Conservation (phyloP, 2,888 invertebrate species). For the Pelosia muscerda region DNA sequence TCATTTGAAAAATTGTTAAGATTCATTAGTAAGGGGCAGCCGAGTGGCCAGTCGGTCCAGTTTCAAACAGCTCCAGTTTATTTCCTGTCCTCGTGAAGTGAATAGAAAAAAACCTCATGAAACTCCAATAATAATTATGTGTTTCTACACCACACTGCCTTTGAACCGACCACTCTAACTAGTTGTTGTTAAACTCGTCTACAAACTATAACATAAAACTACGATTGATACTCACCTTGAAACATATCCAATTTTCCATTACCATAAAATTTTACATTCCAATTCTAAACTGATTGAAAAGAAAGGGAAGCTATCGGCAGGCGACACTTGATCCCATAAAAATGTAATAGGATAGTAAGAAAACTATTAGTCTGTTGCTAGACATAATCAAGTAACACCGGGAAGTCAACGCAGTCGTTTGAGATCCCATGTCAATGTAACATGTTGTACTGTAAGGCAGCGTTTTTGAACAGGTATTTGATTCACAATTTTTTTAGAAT, state of each 20-base stretch:
- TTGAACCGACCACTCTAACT: neutral
- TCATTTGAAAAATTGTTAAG: conserved; percentile 1
- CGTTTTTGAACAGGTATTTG: neutral
- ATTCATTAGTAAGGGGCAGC: conserved; percentile 2
- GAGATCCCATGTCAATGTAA: conserved; percentile 34
- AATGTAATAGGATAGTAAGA: conserved; percentile 40
- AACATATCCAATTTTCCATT: conserved; percentile 25
- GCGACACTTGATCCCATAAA: conserved; percentile 36
- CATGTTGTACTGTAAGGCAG: neutral
- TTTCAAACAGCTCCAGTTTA: neutral
- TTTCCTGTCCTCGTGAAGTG: neutral
- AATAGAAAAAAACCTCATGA: neutral
- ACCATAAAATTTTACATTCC: conserved; percentile 29
- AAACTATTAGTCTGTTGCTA: conserved; percentile 39
- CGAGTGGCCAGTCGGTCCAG: neutral
- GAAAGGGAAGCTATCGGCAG: conserved; percentile 23
- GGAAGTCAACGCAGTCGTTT: conserved; percentile 35
- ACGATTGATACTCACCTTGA: neutral
- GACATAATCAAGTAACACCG: conserved; percentile 40
- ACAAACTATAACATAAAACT: conserved; percentile 1
- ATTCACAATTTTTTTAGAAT: neutral
- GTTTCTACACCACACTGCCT: neutral
- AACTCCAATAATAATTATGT: neutral
- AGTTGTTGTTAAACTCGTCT: neutral
- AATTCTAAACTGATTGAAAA: conserved; percentile 25